Evolutionary conservation across 2,113 vertebrate species (phyloP), one percentile per base, ranked within the genome.

Genomic region (Hemiscyllium ocellatum): DNA sequence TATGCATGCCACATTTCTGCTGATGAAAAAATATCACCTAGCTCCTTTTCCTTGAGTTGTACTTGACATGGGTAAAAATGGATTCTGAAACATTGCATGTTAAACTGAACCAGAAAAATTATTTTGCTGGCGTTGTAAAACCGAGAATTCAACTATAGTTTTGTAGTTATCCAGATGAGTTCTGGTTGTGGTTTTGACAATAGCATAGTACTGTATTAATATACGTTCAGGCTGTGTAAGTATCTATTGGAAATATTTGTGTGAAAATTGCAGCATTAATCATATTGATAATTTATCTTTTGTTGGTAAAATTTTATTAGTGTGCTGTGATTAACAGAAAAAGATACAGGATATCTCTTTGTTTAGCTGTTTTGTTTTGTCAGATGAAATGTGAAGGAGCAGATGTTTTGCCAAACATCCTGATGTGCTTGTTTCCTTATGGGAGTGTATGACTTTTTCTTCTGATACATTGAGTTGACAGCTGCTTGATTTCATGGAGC

Each of bases 391-490:
- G 98, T 97, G 98, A 98, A 98, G 98, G 98, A 99, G 98, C 99
- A 99, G 99, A 99, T 99, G 99, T 99, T 99, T 98, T 98, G 98
- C 98, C 98, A 98, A 99, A 98, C 98, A 98, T 98, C 97, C 97
- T 97, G 98, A 98, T 98, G 98, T 98, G 98, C 98, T 98, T 98
- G 98, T 98, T 98, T 98, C 98, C 98, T 99, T 98, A 97, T 98
- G 99, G 98, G 98, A 98, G 98, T 97, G 98, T 97, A 96, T 98
- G 98, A 97, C 98, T 97, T 98, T 98, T 98, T 97, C 98, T 98
- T 98, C 98, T 98, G 98, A 99, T 99, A 98, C 98, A 98, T 98
- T 98, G 97, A 96, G 98, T 98, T 99, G 98, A 99, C 99, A 99
- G 99, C 98, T 99, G 99, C 98, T 98, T 98, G 98, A 98, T 99